Base-by-base conservation (phyloP, 1,140 invertebrate genomes). In the Penaeus chinensis region DNA sequence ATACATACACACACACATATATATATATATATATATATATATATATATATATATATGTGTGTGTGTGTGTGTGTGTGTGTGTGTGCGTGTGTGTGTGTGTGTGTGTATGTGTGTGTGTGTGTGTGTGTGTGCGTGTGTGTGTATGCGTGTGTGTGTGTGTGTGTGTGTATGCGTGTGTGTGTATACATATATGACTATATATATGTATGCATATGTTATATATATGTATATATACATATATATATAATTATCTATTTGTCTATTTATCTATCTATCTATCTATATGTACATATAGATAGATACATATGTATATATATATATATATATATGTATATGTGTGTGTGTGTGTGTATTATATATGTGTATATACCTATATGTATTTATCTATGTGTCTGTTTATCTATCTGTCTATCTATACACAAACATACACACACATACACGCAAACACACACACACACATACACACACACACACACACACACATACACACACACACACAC, bases 11-110 rank as follows among this genome's bases (percentile, higher is more conserved):
- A 81, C 3, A n/a, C 24, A 81, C 60, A 81, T 47, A 81, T 47
- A 81, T 47, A 81, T 47, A 81, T 47, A 81, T 27, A 81, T 27
- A 81, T 27, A 81, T 16, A 80, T n/a, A 80, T n/a, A 80, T n/a
- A 61, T 60, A 61, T 60, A 61, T 60, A 61, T 60, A 61, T 47
- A 61, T 47, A 61, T 47, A 13, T 47, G 42, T 47, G 19, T 47
- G 42, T 60, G 19, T 60, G 42, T 60, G 19, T 60, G 42, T 60
- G 19, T 47, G 42, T 80, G 2, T 80, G 10, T 80, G 5, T 80
- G 5, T 80, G 19, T 61, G 10, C 61, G 8, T 80, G 10, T 80
- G 5, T 60, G 10, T 80, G 1, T 80, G 20, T 60, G 20, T 80
- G 22, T 54, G 19, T 80, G 11, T 47, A 19, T 24, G 5, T 60